These are phyloP conservation scores for Pycnomerus fuliginosus DNA, from an alignment of 2,888 invertebrate species.

Conservation along the genomic window DNA sequence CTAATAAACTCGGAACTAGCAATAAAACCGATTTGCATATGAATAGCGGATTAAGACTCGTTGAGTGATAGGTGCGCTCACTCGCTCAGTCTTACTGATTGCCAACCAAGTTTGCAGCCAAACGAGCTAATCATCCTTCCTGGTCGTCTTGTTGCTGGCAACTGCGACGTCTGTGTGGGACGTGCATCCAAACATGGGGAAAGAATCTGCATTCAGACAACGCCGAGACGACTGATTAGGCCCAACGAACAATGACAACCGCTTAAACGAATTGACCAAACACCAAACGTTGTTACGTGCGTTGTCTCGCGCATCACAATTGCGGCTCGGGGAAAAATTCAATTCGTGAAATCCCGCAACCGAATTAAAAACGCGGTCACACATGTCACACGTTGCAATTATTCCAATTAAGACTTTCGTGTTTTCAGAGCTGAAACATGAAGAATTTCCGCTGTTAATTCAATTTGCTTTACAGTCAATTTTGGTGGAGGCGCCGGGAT, in stretches of 20 bases:
- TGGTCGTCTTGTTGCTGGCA: too few relatives aligned
- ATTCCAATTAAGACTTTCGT: too few relatives aligned
- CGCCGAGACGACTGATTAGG: slow-evolving; percentile 39
- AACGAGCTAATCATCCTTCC: slow-evolving; percentile 47
- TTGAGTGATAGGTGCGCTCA: slow-evolving; percentile 33
- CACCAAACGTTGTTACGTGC: slow-evolving; percentile 49
- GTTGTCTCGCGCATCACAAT: slow-evolving; percentile 46
- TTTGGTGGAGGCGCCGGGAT: too few relatives aligned
- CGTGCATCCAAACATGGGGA: too few relatives aligned
- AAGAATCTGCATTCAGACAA: slow-evolving; percentile 37
- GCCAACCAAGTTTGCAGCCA: slow-evolving; percentile 35
- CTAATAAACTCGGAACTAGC: slow-evolving; percentile 52
- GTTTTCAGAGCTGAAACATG: too few relatives aligned
- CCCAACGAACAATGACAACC: slow-evolving; percentile 41
- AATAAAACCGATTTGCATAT: slow-evolving; percentile 53
- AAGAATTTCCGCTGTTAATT: too few relatives aligned
- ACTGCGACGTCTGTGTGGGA: too few relatives aligned
- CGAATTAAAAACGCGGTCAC: too few relatives aligned
- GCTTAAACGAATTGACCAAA: slow-evolving; percentile 52
- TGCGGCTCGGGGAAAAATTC: too few relatives aligned
- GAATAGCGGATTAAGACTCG: slow-evolving; percentile 52
- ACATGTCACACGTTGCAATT: too few relatives aligned
- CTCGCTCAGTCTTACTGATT: slow-evolving; percentile 36
- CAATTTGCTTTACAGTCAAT: too few relatives aligned
- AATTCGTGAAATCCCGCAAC: too few relatives aligned